Base-by-base conservation (phyloP, 1,140 invertebrate species). In the Cydia fagiglandana region DNA sequence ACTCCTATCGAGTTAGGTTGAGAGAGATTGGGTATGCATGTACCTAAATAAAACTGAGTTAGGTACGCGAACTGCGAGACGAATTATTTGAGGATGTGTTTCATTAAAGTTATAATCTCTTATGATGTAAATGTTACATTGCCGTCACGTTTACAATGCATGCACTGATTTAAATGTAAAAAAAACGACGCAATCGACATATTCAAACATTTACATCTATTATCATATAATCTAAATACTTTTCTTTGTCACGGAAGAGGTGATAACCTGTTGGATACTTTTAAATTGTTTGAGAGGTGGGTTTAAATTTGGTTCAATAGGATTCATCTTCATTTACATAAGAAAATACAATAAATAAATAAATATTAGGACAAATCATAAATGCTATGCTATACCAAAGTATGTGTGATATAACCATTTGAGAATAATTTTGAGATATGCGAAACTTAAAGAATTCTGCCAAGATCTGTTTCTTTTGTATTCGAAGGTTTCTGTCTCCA, bases 121-220 rank as follows among this genome's bases (percentile, higher is more conserved):
- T 61, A 24, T 61, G 6, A 61, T 56, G 53, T 56, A 56, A 56
- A 56, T 61, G 56, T 61, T 61, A 17, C 56, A 61, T 9, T 24
- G 17, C 20, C 20, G 56, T 61, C 20, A 61, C 56, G 20, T 61
- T 61, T 20, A 24, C 0, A 10, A 24, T 61, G 56, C 9, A 24
- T 61, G 56, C 56, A 61, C 56, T 61, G 56, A 24, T 61, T 61
- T 61, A 61, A 61, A 61, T 24, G n/a, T 61, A 61, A 24, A 61
- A 70, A 2, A 70, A 34, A 38, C 30, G 17, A 41, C 66, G 66
- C 66, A 70, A 1, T 17, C 34, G 34, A 70, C 6, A 10, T 70
- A 70, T 7, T 70, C n/a, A 24, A 70, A 70, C 34, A 70, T 70
- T 41, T 70, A 70, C 66, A 70, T 70, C n/a, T 70, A 70, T 70